phyloP scores from a whole-genome alignment of 2,888 invertebrate species.

The Empis stercorea region DNA sequence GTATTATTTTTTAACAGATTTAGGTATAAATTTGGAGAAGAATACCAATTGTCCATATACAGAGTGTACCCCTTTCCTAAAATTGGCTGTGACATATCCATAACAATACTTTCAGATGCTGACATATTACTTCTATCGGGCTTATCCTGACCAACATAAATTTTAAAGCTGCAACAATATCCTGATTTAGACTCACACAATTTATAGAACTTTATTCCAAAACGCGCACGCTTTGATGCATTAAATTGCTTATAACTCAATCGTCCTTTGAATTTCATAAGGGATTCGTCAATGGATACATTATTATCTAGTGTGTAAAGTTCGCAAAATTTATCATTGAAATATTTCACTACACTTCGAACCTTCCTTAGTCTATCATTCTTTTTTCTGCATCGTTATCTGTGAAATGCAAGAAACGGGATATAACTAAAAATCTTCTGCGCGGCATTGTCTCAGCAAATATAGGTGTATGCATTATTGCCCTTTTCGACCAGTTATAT shows the following conservation, averaged over 20 bases:
- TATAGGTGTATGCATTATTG: background rate
- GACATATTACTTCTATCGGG: background rate
- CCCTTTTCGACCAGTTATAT: background rate
- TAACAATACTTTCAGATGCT: slow-evolving; percentile 1
- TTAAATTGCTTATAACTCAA: background rate
- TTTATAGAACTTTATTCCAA: slow-evolving; percentile 4
- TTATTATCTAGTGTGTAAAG: background rate
- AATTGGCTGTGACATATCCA: background rate
- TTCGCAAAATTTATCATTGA: background rate
- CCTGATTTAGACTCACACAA: slow-evolving; percentile 4
- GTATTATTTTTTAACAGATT: slow-evolving; percentile 4
- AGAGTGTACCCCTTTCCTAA: slow-evolving; percentile 2
- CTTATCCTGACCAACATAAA: background rate
- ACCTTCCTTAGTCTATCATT: background rate
- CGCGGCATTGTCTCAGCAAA: background rate
- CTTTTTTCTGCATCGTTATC: background rate
- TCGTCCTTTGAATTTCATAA: background rate
- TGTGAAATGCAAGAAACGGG: background rate
- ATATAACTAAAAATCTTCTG: background rate
- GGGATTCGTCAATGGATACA: background rate
- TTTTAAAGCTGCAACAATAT: slow-evolving; percentile 1
- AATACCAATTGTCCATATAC: slow-evolving; percentile 2
- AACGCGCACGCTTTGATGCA: background rate
- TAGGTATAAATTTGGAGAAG: slow-evolving; percentile 3
- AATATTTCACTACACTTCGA: background rate